Evolutionary conservation across 23 tunicate species (phyloP).

Genomic region (Oikopleura dioica): DNA sequence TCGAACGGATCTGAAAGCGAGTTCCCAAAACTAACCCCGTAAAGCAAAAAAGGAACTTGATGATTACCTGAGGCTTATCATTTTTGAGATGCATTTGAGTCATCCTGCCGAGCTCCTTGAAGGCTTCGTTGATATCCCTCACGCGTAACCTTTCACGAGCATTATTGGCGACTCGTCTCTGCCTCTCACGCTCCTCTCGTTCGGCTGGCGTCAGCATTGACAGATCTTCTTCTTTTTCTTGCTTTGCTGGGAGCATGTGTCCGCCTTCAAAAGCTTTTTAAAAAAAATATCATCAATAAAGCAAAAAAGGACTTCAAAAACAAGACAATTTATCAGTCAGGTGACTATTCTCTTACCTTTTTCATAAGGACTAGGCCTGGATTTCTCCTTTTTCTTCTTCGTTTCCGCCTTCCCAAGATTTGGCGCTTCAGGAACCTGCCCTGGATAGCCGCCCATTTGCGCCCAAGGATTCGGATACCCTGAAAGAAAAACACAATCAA

Average conservation of each 20-base stretch:
- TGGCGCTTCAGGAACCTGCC: background rate
- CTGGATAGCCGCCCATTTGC: background rate
- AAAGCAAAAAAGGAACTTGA: too few relatives aligned
- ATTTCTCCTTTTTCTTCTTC: conserved; percentile 5
- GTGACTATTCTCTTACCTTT: too few relatives aligned
- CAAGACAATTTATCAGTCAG: background rate
- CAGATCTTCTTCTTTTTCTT: conserved; percentile 13
- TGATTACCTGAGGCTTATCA: conserved; percentile 11
- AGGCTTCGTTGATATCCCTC: conserved; percentile 11
- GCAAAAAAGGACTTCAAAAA: background rate
- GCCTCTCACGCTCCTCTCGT: conserved; percentile 7
- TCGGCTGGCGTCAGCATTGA: background rate
- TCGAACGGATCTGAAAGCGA: too few relatives aligned
- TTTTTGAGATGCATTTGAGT: conserved; percentile 9
- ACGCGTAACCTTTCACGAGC: background rate
- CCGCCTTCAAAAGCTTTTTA: background rate
- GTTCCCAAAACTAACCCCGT: too few relatives aligned
- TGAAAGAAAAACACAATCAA: background rate
- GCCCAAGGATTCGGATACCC: background rate
- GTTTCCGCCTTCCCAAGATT: background rate
- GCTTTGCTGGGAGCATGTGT: background rate
- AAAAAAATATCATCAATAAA: background rate
- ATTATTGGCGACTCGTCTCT: conserved; percentile 4
- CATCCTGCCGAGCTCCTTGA: conserved; percentile 10
- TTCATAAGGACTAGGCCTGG: background rate